A percentile compares a stretch with the other conserved stretches of the same genome.
Conservation (phyloP, 2,113 vertebrate species). For the Argyrosomus japonicus region DNA sequence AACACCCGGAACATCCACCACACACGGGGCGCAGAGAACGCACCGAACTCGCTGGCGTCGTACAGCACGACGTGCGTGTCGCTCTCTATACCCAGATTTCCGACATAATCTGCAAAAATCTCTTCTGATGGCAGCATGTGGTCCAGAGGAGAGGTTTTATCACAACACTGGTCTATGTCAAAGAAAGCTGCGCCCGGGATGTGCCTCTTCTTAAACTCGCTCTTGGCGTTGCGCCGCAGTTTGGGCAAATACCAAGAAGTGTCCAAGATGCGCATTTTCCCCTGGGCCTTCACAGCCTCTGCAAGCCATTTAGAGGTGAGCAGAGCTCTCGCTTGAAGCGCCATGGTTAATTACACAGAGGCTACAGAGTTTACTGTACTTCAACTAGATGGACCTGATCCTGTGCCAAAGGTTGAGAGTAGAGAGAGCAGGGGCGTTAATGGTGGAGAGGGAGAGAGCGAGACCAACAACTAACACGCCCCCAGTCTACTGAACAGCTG, state of each 20-base stretch:
- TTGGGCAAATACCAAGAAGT: constrained; percentile 95
- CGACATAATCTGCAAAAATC: constrained; percentile 88
- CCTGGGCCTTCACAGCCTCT: constrained; percentile 81
- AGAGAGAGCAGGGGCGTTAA: background rate
- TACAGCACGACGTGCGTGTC: constrained; percentile 93
- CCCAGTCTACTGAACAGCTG: constrained; percentile 13
- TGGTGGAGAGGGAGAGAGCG: background rate
- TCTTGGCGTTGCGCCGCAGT: constrained; percentile 83
- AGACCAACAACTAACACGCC: constrained; percentile 1
- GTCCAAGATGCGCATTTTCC: constrained; percentile 87
- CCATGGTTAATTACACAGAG: constrained; percentile 77
- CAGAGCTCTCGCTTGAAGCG: constrained; percentile 83
- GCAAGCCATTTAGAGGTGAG: constrained; percentile 90
- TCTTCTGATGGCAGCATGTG: constrained; percentile 90
- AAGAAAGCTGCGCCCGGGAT: constrained; percentile 92
- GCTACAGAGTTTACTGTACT: background rate
- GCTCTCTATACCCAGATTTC: constrained; percentile 86
- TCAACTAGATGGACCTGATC: background rate
- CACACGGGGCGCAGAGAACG: constrained; percentile 90
- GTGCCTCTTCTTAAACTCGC: constrained; percentile 88
- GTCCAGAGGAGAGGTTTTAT: constrained; percentile 89
- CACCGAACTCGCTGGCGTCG: constrained; percentile 91
- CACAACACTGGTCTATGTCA: constrained; percentile 92
- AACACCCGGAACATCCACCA: constrained; percentile 99
- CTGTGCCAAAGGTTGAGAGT: constrained; percentile 13